Percentiles rank a stretch among this genome's conserved stretches.
Conservation (phyloP, 1,140 invertebrate genomes). For the Lanistes nyassanus region DNA sequence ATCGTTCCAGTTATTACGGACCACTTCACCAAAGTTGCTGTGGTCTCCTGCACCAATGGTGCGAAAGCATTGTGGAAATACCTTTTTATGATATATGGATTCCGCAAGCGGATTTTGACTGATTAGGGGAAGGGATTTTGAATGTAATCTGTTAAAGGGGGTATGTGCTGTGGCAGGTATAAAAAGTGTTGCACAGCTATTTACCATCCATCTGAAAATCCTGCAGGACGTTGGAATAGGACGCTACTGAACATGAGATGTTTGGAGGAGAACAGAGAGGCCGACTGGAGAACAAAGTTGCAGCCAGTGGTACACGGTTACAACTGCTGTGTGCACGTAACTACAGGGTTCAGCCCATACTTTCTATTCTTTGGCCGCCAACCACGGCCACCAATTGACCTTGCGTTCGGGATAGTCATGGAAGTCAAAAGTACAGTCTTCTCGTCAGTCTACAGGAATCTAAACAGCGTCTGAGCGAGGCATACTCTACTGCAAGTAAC, state of each 20-base stretch:
- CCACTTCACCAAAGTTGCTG: background rate
- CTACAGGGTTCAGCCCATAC: constrained; percentile 19
- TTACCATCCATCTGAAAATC: constrained; percentile 27
- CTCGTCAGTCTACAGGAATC: background rate
- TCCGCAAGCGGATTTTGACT: constrained; percentile 23
- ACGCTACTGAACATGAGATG: constrained; percentile 29
- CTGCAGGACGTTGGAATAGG: constrained; percentile 24
- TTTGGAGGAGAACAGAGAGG: constrained; percentile 24
- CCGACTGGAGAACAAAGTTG: constrained; percentile 20
- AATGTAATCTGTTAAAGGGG: constrained; percentile 28
- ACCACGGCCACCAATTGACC: background rate
- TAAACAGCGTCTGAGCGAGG: background rate
- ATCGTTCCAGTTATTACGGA: constrained; percentile 10
- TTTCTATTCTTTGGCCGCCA: constrained; percentile 22
- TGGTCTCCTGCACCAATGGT: background rate
- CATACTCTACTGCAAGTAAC: background rate
- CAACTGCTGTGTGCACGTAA: constrained; percentile 19
- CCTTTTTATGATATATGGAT: constrained; percentile 14
- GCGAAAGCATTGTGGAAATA: background rate
- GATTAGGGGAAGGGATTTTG: constrained; percentile 31
- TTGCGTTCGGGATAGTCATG: constrained; percentile 3
- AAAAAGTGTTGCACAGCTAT: constrained; percentile 27
- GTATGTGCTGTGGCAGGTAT: constrained; percentile 28
- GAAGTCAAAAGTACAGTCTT: background rate
- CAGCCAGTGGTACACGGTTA: constrained; percentile 21